Conservation (phyloP, 1,140 invertebrate species). For the Matsumurasca onukii region DNA sequence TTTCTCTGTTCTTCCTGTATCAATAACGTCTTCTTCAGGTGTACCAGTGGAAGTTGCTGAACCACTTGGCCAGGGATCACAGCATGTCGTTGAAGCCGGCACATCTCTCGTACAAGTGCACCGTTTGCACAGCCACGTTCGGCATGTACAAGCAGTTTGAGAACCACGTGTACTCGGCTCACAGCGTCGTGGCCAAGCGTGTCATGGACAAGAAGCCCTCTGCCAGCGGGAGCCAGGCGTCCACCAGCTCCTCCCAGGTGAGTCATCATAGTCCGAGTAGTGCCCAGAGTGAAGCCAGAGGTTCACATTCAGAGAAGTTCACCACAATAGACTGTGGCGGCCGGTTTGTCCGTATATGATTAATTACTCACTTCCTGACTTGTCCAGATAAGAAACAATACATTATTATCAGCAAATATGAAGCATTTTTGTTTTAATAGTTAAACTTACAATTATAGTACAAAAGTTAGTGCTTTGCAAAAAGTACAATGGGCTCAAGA, state of each 20-base stretch:
- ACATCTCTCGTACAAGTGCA: slow-evolving; percentile 92
- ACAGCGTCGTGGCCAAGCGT: slow-evolving; percentile 80
- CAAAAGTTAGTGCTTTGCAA: no score
- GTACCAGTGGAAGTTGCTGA: slow-evolving; percentile 89
- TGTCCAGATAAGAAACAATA: no score
- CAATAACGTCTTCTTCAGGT: no score
- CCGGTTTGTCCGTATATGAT: no score
- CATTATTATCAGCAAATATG: background rate
- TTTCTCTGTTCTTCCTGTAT: no score
- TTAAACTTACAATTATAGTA: no score
- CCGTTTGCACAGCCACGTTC: slow-evolving; percentile 91
- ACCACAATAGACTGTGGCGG: no score
- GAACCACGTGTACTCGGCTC: slow-evolving; percentile 90
- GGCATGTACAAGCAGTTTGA: slow-evolving; percentile 95
- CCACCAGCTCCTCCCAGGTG: slow-evolving; percentile 40
- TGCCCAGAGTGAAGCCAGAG: no score
- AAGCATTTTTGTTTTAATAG: background rate
- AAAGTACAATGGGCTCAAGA: no score
- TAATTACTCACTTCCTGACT: no score
- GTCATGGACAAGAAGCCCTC: slow-evolving; percentile 73
- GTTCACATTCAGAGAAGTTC: no score
- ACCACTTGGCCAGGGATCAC: slow-evolving; percentile 88
- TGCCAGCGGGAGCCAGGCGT: slow-evolving; percentile 6
- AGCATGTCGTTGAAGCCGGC: slow-evolving; percentile 88
- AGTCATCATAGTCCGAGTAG: no score